Base-by-base conservation (phyloP, 2,888 invertebrate species). In the Drosophila lacicola region DNA sequence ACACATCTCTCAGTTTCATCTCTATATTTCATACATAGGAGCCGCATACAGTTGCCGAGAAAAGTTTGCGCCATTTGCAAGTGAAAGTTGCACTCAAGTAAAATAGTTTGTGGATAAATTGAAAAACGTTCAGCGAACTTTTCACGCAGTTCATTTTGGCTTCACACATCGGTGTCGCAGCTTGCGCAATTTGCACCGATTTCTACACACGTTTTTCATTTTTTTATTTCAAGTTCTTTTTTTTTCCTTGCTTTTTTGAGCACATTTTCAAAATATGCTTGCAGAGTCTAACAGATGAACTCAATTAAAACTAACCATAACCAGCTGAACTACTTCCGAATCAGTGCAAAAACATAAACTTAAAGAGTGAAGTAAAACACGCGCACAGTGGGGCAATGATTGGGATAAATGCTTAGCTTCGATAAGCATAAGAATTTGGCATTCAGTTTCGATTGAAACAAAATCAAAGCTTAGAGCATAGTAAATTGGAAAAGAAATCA, bases 81-180 rank as follows among this genome's bases (percentile, higher is more conserved):
- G 78, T 77, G 70, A 74, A 78, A 76, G 79, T 76, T 74, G 56
- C 55, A 57, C 51, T 61, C 62, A 82, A 85, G 82, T 67, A 74
- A 85, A 88, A 82, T 78, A 82, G 82, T 82, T 85, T 70, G 57
- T 58, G 36, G 50, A 68, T 77, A 86, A 88, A 85, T 82, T 82
- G 88, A 84, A 88, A 85, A 85, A 56, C 84, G 85, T 65, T 87
- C 87, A 71, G 62, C 60, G 66, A 74, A 88, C 76, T 82, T 82
- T 77, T 42, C 44, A 49, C 60, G 63, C 68, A 70, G 76, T 74
- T 76, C 56, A 78, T 78, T 76, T 74, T 49, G 34, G 39, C 36
- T 19, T 60, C 73, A 62, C 65, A 65, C 65, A 65, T 57, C 72
- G 49, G 45, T 36, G 42, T 33, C 36, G 21, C 49, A 71, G 74